Base-by-base conservation (phyloP, 37 sponge, comb jelly and placozoan species). In the Chondrosia reniformis region DNA sequence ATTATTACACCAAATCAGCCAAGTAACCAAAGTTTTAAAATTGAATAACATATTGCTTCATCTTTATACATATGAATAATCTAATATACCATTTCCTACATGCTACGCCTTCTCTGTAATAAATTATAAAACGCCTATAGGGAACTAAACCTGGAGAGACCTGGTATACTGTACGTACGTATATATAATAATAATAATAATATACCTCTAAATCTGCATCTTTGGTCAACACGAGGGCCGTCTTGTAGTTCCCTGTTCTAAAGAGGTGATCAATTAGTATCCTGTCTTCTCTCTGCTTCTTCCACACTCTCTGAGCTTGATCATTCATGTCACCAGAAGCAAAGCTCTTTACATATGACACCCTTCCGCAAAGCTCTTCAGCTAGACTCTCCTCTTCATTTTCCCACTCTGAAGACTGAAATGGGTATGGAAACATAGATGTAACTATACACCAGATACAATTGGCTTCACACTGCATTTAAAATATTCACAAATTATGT, bases 231-330 rank as follows among this genome's bases (percentile, higher is more conserved):
- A 54, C 40, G 15, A 84, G 54, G 7, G 94, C 94, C 30, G 92
- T 79, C 3, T 76, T 84, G 86, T 96, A 96, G 66, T 85, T 78
- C 88, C 95, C 76, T 61, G 69, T 69, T 58, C 99, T 45, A 22
- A 99, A 80, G 77, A 95, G 84, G 62, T 99, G 94, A 45, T 99
- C 99, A 22, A 95, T 89, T 33, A 99, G 63, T 67, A 95, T 85
- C 33, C 96, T 67, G 61, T 95, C 88, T 21, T 87, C 65, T 34
- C 88, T 76, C 33, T 38, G 81, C 82, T 84, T 90, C 63, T 44
- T 81, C 91, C 88, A 90, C 4, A 61, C 91, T 22, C 42, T 89
- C 84, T 82, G 85, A 46, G 55, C 38, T 19, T 78, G 89, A n/a
- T 91, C 91, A n/a, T 77, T 65, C 64, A 85, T 87, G 17, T 86